Base-by-base conservation (phyloP, 92 coral and sea anemone genomes). In the Phenganax stokvisi region DNA sequence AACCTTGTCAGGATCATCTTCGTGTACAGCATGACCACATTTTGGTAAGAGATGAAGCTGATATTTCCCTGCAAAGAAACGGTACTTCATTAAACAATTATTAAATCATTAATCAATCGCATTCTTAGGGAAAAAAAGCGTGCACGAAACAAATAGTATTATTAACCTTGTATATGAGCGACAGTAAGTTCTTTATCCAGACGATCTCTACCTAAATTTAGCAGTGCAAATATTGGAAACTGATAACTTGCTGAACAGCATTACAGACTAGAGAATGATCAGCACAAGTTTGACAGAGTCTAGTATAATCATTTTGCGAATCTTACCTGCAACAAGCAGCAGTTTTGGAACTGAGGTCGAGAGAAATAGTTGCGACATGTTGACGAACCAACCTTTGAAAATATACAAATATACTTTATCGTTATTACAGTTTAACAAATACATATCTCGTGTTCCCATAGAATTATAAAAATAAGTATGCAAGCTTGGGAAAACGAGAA, bases 1-100 rank as follows among this genome's bases (percentile, higher is more conserved):
- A 69, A 89, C 98, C 87, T 86, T 90, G 80, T 92, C 98, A 20
- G 98, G 98, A 0, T 89, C 98, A 51, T 94, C 98, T 84, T 94
- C 98, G 16, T 94, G 98, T 10, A 94, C 97, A 20, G 92, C 89
- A 73, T 94, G 98, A 8, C 98, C 98, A 56, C 98, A 94, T 17
- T 90, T 91, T 55, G 97, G 86, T 71, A 94, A 85, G 51, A 94
- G 86, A 31, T 91, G 91, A 90, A 94, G 86, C 74, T 94, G 96
- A 76, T 90, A 94, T 79, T 94, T 92, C 52, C 98, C 98, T 94
- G 66, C 53, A 25, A 58, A 53, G 51, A 71, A 37, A 37, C 47
- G 47, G 6, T 37, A 7, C 65, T 13, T 59, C 65, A 65, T 17
- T 65, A 65, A 65, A 65, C 11, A 9, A 1, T 71, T 37, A 56